Base-by-base conservation (phyloP, 2,888 invertebrate species). In the Coleophora flavipennella region DNA sequence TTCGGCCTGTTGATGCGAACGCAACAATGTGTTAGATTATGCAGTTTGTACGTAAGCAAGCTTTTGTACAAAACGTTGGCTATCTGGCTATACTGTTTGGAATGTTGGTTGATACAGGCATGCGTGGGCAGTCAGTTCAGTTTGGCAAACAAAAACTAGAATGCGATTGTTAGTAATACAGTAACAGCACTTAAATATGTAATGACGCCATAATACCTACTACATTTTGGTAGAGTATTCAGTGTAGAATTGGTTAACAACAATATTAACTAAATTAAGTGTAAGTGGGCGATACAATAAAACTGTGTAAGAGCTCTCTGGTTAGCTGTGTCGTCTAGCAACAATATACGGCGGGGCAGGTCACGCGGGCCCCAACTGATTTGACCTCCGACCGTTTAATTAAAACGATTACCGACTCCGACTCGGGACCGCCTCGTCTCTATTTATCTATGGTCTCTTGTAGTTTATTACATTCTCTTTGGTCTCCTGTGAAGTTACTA, bases 321-420 rank as follows among this genome's bases (percentile, higher is more conserved):
- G 12, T 14, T 10, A 26, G 10, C 6, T 20, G 20, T 20, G 20
- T 20, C 20, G 20, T 20, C 20, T 13, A 32, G 28, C 32, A 25
- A 13, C 36, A 36, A 33, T 37, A 20, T 13, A 26, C 39, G 29
- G 31, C 39, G 29, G 11, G 20, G 6, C 29, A n/a, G 44, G 48
- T 41, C 41, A 27, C 50, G 58, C 61, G 66, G 60, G 58, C 48
- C 61, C 56, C 80, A 84, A 84, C 80, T 81, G 81, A 83, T 84
- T 83, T 80, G 84, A 83, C 83, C 83, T 83, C 79, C 69, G 79
- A 59, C 70, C 70, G 55, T 56, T 77, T 74, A 81, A 83, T 83
- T 83, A 83, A 79, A 77, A 79, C 68, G 74, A 67, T 68, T 62
- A 62, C 42, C 31, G 35, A 31, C 39, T 35, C 8, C 26, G 27